Evolutionary conservation across 2,888 invertebrate species (phyloP).

Genomic region (Pasiphila rectangulata): DNA sequence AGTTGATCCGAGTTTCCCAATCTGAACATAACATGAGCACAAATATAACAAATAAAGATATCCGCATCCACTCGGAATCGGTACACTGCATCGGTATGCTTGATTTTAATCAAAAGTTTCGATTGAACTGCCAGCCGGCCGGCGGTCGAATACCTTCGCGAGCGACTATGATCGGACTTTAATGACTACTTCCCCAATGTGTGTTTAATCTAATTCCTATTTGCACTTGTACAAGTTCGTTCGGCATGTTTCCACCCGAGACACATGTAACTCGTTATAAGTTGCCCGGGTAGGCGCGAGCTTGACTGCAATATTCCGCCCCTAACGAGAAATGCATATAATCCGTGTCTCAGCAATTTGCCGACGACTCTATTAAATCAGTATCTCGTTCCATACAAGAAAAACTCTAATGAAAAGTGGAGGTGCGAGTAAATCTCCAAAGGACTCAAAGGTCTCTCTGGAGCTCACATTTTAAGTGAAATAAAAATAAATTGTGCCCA

Average conservation of each 20-base stretch:
- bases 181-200: slow-evolving; percentile 65
- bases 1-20: slow-evolving; percentile 60
- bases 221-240: slow-evolving; percentile 65
- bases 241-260: slow-evolving; percentile 39
- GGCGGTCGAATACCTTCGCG: slow-evolving; percentile 60
- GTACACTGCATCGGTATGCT: slow-evolving; percentile 64
- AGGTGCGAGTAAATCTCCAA: slow-evolving; percentile 55
- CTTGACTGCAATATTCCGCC: slow-evolving; percentile 33
- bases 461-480: slow-evolving; percentile 67
- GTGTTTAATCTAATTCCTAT: slow-evolving; percentile 69
- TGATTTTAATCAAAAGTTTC: slow-evolving; percentile 81
- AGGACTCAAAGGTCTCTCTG: slow-evolving; percentile 41
- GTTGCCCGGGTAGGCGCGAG: slow-evolving; percentile 46
- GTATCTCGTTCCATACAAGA: slow-evolving; percentile 33
- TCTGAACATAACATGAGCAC: slow-evolving; percentile 65
- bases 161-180: slow-evolving; percentile 57
- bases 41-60: slow-evolving; percentile 80
- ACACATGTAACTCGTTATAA: slow-evolving; percentile 64
- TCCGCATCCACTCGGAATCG: slow-evolving; percentile 60
- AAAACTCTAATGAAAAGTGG: slow-evolving; percentile 60
- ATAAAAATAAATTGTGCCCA: slow-evolving; percentile 76
- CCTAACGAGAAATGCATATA: slow-evolving; percentile 43
- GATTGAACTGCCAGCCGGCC: slow-evolving; percentile 70
- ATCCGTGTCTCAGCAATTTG: slow-evolving; percentile 24
- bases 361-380: slow-evolving; percentile 2